Evolutionary conservation across 1,140 invertebrate genomes (phyloP), one percentile per base, ranked within the genome.

Genomic region (Drosophila eugracilis): DNA sequence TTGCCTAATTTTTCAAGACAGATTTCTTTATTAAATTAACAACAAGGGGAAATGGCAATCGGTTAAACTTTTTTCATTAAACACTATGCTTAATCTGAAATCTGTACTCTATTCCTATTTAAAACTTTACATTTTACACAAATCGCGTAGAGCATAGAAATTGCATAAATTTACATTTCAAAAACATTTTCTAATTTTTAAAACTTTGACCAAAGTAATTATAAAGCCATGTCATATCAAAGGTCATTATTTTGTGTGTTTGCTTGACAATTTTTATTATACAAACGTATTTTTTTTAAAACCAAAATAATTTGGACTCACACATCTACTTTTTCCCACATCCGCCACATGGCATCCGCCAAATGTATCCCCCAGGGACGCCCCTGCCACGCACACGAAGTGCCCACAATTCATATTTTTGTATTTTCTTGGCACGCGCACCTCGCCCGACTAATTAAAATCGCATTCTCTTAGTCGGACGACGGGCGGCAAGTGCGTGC

Each of bases 341-440:
- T 63, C 30, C 24, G 30, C 41, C 12, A 10, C 19, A 1, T 10
- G 10, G 30, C 6, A 42, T 44, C 30, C 62, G 17, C 17, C 12
- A 9, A 19, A 7, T 10, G 21, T 9, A 7, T 1, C 30, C 32
- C 57, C 60, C 12, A 26, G 26, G 4, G 32, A 48, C 41, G 41
- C 41, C 60, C 3, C 17, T 65, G 60, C 0, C 15, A 59, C 57
- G 47, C 45, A 59, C n/a, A 57, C 53, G 50, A 45, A 45, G 45
- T 53, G 44, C 28, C 52, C 39, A 49, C 42, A 63, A 48, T 66
- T 77, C 80, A 85, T 86, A 86, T 73, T 86, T 86, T 54, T 74
- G 41, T 59, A 72, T 75, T 60, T 89, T 65, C 37, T 88, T 86
- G 83, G 83, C 83, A 86, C 74, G 69, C 83, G 81, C 57, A 55